Conservation (phyloP, 2,113 vertebrate species). For the Rhinopomastus cyanomelas region DNA sequence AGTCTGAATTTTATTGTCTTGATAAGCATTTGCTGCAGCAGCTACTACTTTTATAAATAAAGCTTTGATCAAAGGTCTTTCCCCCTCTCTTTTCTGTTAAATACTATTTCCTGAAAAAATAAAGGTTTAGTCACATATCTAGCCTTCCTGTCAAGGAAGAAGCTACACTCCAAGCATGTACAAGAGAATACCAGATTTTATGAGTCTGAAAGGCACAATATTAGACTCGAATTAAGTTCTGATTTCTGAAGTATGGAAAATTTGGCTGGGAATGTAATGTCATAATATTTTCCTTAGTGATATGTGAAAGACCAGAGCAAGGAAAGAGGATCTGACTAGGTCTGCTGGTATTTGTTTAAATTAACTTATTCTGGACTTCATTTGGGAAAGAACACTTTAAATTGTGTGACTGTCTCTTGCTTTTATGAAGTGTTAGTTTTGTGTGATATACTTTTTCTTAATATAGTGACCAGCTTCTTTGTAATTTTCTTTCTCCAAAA, state of each 20-base stretch:
- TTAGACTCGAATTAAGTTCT: neutral
- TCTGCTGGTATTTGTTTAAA: neutral
- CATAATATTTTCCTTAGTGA: neutral
- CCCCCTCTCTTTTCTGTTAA: neutral
- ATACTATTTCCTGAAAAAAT: neutral
- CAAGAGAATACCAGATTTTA: neutral
- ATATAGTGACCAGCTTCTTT: neutral
- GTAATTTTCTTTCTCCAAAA: neutral
- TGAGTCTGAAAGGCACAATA: neutral
- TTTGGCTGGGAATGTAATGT: neutral
- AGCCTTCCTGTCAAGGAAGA: neutral
- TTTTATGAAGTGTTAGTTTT: neutral
- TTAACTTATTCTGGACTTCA: neutral
- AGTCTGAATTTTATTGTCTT: neutral
- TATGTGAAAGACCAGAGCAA: neutral
- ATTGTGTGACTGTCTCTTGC: neutral
- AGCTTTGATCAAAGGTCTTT: neutral
- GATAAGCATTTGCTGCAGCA: neutral
- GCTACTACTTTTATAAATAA: neutral
- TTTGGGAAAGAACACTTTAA: neutral
- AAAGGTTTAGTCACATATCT: neutral
- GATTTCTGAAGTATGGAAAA: neutral
- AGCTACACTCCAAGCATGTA: neutral
- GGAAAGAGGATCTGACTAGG: neutral
- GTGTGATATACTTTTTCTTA: neutral